Conservation (phyloP, 2,113 vertebrate species). For the Podarcis muralis region DNA sequence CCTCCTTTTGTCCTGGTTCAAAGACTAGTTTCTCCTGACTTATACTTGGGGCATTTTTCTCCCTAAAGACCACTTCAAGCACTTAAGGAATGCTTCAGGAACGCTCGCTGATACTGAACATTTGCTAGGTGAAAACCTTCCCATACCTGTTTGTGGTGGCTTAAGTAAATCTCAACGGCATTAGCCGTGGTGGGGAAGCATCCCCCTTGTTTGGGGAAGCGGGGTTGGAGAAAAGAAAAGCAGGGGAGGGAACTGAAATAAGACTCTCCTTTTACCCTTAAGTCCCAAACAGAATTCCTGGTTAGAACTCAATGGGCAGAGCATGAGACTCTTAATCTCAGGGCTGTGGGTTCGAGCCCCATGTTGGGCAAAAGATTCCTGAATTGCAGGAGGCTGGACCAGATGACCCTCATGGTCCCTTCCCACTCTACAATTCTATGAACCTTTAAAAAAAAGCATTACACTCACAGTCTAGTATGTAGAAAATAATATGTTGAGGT, state of each 20-base stretch:
- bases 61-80: not conserved
- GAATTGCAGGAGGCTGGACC: no score
- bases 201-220: not conserved
- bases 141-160: not conserved
- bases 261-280: not conserved
- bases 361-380: no score
- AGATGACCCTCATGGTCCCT: no score
- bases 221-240: no score
- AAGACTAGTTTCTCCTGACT: not conserved
- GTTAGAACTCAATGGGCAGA: no score
- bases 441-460: not conserved
- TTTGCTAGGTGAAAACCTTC: not conserved
- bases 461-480: not conserved
- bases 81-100: not conserved
- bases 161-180: not conserved
- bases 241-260: not conserved
- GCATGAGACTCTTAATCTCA: no score
- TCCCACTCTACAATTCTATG: no score
- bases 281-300: not conserved
- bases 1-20: not conserved
- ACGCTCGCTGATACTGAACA: not conserved
- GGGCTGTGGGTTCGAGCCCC: no score
- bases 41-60: not conserved
- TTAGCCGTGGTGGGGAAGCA: not conserved
- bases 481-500: not conserved